phyloP scores from a whole-genome alignment of 2,113 vertebrate species.

The Lepisosteus osseus region DNA sequence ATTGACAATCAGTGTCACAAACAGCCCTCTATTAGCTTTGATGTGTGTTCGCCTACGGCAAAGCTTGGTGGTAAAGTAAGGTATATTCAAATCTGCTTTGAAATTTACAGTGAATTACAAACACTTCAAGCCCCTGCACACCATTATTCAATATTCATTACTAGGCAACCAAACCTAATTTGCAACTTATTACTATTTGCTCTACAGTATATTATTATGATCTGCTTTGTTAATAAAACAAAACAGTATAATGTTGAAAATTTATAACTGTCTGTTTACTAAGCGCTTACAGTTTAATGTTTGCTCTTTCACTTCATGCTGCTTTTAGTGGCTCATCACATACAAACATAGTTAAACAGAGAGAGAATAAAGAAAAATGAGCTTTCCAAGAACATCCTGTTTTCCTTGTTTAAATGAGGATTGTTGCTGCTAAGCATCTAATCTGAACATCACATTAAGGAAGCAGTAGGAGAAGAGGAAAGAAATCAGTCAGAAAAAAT shows the following conservation, averaged over 20 bases:
- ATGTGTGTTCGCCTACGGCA: conserved; percentile 47
- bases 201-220: conserved; percentile 37
- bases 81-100: conserved; percentile 43
- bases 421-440: conserved; percentile 30
- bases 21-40: conserved; percentile 47
- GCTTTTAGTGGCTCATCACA: conserved; percentile 18
- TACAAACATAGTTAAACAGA: conserved; percentile 27
- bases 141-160: conserved; percentile 50
- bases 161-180: conserved; percentile 37
- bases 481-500: conserved; percentile 16
- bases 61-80: conserved; percentile 32
- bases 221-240: conserved; percentile 51
- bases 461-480: conserved; percentile 32
- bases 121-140: conserved; percentile 22
- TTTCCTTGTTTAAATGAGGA: conserved; percentile 6
- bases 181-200: conserved; percentile 43
- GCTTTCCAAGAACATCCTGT: conserved; percentile 11
- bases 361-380: conserved; percentile 22
- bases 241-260: conserved; percentile 39
- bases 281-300: conserved; percentile 27
- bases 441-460: conserved; percentile 20
- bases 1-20: conserved; percentile 50
- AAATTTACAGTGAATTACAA: conserved; percentile 39
- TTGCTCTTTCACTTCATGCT: conserved; percentile 18
- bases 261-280: conserved; percentile 42